Evolutionary conservation across 2,797 vertebrate genomes (phyloP), one percentile per base, ranked within the genome.

Genomic region (Microctenopoma steveboyesi): DNA sequence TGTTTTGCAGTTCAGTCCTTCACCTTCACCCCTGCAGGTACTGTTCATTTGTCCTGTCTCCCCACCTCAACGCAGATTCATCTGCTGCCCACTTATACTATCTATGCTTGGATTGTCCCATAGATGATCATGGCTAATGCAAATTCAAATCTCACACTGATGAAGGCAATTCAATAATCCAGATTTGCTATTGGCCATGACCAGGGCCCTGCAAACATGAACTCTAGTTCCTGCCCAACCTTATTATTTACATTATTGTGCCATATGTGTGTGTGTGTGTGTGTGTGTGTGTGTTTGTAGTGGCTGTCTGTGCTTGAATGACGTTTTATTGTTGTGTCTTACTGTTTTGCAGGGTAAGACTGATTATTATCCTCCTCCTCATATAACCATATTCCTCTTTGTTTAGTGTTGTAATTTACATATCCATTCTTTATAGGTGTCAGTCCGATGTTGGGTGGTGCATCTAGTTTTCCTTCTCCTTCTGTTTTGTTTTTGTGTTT

Each of bases 1-100:
- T 96, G 92, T 95, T 96, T 97, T 96, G 92, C 94, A 96, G 95
- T 96, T 91, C 94, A 95, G 91, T 95, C 94, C 92, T 97, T 95
- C 94, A 95, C 95, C 93, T 97, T 97, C 95, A 96, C 94, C 91
- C 94, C 93, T 94, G 94, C 95, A 96, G 95, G 95, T 96, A 96
- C 92, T 95, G 94, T 95, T 95, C 94, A 93, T 95, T 95, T 95
- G 92, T 94, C 94, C 92, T 79, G 91, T 95, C 92, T 94, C 75
- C 79, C 87, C 73, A 65, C 73, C 64, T 65, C 39, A 58, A 53
- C 30, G 43, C 73, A 73, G 79, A 75, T 42, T 67, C 82, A 74
- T 81, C 78, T 74, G 69, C 64, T 74, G 40, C 63, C 74, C 69
- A n/a, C 77, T 84, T 71, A 52, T 72, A 80, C 28, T 72, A 22